A percentile compares a stretch with the other conserved stretches of the same genome.
These are phyloP conservation scores for Thera obeliscata DNA, from an alignment of 2,888 invertebrate species.

Conservation along the genomic window DNA sequence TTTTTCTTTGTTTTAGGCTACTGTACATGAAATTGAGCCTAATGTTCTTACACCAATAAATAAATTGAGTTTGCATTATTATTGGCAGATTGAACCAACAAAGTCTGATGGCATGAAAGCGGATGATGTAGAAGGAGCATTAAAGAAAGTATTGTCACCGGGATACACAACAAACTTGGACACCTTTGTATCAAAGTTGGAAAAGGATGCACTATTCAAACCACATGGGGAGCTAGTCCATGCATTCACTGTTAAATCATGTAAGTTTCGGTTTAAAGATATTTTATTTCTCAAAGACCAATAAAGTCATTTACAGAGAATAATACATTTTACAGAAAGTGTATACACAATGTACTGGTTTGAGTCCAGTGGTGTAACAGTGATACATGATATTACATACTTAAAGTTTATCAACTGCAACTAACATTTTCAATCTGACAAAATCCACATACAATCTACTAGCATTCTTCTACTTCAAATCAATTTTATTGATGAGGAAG, in stretches of 20 bases:
- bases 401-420: too few relatives aligned
- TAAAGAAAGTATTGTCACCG: conserved; percentile 88
- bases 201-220: conserved; percentile 89
- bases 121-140: conserved; percentile 89
- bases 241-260: conserved; percentile 81
- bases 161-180: conserved; percentile 89
- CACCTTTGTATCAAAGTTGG: conserved; percentile 87
- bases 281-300: too few relatives aligned
- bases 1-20: too few relatives aligned
- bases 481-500: too few relatives aligned
- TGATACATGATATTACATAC: too few relatives aligned
- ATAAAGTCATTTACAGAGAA: too few relatives aligned
- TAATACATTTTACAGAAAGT: too few relatives aligned
- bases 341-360: too few relatives aligned
- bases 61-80: neutral
- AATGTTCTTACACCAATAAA: too few relatives aligned
- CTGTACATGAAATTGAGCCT: neutral
- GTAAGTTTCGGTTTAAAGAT: conserved; percentile 50
- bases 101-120: conserved; percentile 86
- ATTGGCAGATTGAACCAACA: conserved; percentile 81
- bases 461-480: too few relatives aligned
- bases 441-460: neutral
- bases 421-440: neutral
- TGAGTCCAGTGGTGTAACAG: too few relatives aligned
- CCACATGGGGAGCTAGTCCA: conserved; percentile 90